These are phyloP conservation scores for Recurvirostra avosetta DNA, from an alignment of 2,113 vertebrate genomes.

Conservation along the genomic window DNA sequence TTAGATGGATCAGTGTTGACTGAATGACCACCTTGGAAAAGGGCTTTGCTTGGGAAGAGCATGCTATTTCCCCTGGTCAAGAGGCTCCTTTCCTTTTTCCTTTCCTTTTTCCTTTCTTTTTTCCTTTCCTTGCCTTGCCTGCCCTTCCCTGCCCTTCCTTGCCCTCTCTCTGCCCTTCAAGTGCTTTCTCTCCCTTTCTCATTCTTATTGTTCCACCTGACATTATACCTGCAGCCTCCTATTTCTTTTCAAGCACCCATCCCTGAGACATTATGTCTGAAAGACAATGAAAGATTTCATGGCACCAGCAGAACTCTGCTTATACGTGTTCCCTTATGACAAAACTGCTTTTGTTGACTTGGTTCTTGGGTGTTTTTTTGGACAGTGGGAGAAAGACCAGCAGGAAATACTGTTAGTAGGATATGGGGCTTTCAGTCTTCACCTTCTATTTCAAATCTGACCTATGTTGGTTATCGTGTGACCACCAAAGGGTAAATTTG, in stretches of 20 bases:
- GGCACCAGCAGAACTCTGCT: not conserved
- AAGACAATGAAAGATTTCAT: not conserved
- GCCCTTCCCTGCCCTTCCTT: not conserved
- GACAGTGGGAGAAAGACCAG: not conserved
- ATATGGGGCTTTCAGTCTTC: not conserved
- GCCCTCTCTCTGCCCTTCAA: not conserved
- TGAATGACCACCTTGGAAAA: not conserved
- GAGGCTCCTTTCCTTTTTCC: not conserved
- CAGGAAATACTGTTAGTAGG: not conserved
- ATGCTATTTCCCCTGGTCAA: not conserved
- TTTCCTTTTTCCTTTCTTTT: too few species aligned
- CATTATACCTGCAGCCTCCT: not conserved
- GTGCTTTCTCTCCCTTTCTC: not conserved
- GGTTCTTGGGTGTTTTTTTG: not conserved
- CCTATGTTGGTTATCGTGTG: not conserved
- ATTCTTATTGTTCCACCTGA: not conserved
- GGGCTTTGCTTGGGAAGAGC: not conserved
- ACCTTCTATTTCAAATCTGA: not conserved
- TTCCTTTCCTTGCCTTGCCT: too few species aligned
- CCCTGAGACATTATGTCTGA: not conserved
- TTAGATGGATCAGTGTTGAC: not conserved
- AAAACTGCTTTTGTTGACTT: not conserved
- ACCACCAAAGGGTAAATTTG: not conserved
- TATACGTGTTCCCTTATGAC: not conserved
- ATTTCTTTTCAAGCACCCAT: not conserved